phyloP scores from a whole-genome alignment of 2,113 vertebrate species.

The Lathamus discolor region DNA sequence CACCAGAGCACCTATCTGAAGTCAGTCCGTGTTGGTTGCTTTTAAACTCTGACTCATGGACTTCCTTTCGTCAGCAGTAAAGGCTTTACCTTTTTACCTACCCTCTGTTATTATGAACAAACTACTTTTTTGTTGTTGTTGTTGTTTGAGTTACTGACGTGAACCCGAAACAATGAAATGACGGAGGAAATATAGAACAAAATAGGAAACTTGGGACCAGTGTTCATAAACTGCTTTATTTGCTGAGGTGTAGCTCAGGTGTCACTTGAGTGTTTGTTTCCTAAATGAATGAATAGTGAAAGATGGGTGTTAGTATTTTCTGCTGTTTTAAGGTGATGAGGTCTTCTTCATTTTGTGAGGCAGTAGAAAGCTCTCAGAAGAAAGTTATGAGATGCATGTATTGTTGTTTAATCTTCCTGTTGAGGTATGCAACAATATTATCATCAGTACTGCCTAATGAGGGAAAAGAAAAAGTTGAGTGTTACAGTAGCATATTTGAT shows the following conservation, averaged over 20 bases:
- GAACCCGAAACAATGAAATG: neutral
- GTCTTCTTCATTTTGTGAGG: neutral
- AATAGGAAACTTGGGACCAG: neutral
- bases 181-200: neutral
- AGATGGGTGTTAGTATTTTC: neutral
- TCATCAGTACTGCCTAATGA: neutral
- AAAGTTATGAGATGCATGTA: neutral
- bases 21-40: neutral
- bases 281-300: neutral
- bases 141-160: neutral
- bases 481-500: neutral
- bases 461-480: neutral
- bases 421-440: neutral
- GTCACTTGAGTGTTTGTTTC: neutral
- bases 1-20: neutral
- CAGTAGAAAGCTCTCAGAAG: neutral
- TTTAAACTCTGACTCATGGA: neutral
- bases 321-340: neutral
- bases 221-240: neutral
- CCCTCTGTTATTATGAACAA: neutral
- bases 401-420: neutral
- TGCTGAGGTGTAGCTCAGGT: neutral
- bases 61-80: neutral
- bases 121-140: neutral
- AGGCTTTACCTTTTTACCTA: neutral